Evolutionary conservation across 2,113 vertebrate species (phyloP).

Genomic region (Isichthys henryi): DNA sequence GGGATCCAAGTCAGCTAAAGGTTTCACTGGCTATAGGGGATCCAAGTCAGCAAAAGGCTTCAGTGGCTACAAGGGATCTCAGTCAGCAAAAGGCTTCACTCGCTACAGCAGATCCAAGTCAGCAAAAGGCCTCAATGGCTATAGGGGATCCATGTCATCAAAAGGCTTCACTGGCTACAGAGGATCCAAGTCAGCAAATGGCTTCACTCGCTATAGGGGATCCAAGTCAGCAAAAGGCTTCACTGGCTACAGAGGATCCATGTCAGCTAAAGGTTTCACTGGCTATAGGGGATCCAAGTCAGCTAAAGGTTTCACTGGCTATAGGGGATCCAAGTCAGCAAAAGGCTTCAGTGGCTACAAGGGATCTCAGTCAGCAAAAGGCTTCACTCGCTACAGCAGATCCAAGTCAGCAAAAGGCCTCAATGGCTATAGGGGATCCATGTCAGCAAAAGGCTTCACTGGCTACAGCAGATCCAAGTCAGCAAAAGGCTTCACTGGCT

Average conservation of each 20-base stretch:
- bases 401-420: background rate
- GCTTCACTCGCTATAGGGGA: too few relatives aligned
- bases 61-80: background rate
- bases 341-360: background rate
- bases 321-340: background rate
- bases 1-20: background rate
- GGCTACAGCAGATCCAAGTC: background rate
- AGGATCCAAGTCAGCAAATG: too few relatives aligned
- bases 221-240: background rate
- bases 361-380: background rate
- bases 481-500: background rate
- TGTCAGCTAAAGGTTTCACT: background rate
- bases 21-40: background rate
- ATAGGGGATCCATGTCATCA: too few relatives aligned
- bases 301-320: background rate
- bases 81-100: background rate
- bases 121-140: too few relatives aligned
- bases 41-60: background rate
- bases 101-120: background rate
- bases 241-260: background rate
- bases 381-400: background rate
- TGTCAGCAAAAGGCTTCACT: background rate
- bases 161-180: too few relatives aligned
- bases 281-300: background rate
- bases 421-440: background rate